These are phyloP conservation scores for Telmatochromis brachygnathus DNA, from an alignment of 2,113 vertebrate genomes.

Conservation along the genomic window DNA sequence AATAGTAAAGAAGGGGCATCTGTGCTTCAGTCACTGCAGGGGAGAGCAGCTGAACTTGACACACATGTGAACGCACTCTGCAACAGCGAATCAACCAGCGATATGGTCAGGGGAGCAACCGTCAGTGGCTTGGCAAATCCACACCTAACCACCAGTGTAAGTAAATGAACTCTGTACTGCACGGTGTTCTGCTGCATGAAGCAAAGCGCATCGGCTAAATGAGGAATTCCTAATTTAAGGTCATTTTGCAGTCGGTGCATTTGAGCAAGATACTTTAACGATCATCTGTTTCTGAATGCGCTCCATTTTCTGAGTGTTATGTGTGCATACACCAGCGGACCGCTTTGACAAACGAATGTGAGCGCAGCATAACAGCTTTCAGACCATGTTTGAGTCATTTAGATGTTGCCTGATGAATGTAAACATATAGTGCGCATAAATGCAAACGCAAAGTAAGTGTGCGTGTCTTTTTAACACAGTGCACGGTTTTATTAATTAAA, in stretches of 20 bases:
- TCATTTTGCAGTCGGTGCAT: not conserved
- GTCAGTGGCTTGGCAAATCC: conserved; percentile 57
- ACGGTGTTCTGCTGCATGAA: not conserved
- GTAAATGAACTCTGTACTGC: conserved; percentile 11
- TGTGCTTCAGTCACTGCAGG: conserved; percentile 1
- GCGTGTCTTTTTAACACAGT: not conserved
- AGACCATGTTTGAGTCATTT: not conserved
- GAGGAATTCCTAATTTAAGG: not conserved
- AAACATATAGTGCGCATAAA: not conserved
- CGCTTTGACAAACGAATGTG: not conserved
- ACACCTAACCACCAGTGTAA: conserved; percentile 64
- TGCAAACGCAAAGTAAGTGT: not conserved
- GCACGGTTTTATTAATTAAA: not conserved
- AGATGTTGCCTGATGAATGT: not conserved
- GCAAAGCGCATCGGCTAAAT: not conserved
- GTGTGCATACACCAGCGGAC: not conserved
- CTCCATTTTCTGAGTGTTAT: not conserved
- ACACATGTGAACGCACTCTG: not conserved
- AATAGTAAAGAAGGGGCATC: conserved; percentile 38
- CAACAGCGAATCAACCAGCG: conserved; percentile 31
- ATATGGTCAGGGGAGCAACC: conserved; percentile 59
- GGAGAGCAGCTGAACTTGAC: conserved; percentile 9
- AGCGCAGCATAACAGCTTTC: not conserved
- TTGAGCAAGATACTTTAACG: not conserved
- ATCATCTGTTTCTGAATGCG: not conserved